Base-by-base conservation (phyloP, 1,140 invertebrate genomes). In the Aphaenogaster floridana region DNA sequence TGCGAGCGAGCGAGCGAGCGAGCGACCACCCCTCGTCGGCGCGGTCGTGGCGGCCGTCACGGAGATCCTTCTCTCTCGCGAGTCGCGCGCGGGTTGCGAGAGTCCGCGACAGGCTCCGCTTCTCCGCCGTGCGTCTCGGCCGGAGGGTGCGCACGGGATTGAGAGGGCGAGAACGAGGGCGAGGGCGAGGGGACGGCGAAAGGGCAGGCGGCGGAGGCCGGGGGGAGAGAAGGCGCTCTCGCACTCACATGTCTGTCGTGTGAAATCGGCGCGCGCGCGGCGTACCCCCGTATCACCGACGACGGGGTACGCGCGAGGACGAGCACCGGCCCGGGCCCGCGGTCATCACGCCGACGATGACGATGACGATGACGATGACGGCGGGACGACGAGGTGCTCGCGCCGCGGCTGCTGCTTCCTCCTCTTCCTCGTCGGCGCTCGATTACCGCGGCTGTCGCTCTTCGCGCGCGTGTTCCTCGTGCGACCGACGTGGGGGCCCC, bases 191-290 rank as follows among this genome's bases (percentile, higher is more conserved):
- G 34, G 77, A 28, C 28, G 54, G n/a, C 15, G 42, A 80, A 63
- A 34, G 21, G 34, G 34, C 11, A 17, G 36, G 42, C 3, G 42
- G 13, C 5, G 28, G 8, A 15, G 34, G 11, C 17, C 13, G 8
- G 28, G 39, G 45, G 1, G 39, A 83, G 68, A 74, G 28, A 74
- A 61, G 69, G 54, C 42, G 57, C 69, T 84, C 69, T 84, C 42
- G 80, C 69, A 84, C 80, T 84, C 80, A 84, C 80, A 84, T 84
- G 80, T 84, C 42, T 84, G 80, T 61, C 54, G 80, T 61, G 54
- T 83, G 42, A 61, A 50, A 74, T 80, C 59, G 59, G 59, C 61
- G 76, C 48, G 83, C 81, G 68, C 71, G 83, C 59, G 72, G 3
- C 71, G 39, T 64, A 64, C 59, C 36, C 76, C 48, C 59, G 63